These are phyloP conservation scores for Suricata suricatta DNA, from an alignment of 2,113 vertebrate genomes.

Conservation along the genomic window DNA sequence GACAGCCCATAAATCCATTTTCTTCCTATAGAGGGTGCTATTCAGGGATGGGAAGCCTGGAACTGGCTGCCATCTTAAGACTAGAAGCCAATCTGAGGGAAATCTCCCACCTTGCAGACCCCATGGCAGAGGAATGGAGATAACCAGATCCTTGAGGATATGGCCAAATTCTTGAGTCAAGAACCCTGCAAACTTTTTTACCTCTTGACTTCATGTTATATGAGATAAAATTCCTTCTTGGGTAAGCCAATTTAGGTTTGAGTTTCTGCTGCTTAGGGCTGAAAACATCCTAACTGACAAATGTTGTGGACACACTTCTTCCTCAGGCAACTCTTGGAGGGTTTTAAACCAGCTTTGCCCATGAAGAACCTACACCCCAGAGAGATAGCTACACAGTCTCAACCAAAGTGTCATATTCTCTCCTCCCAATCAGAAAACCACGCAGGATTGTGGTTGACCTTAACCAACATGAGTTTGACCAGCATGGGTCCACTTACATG, in stretches of 20 bases:
- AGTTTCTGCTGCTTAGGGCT: background rate
- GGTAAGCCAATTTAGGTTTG: background rate
- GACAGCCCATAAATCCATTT: background rate
- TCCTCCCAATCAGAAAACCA: background rate
- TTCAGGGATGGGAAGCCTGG: background rate
- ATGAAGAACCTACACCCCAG: background rate
- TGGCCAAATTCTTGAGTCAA: background rate
- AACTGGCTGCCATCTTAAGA: background rate
- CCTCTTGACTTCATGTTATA: background rate
- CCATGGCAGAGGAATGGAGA: background rate
- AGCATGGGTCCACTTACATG: background rate
- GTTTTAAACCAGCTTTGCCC: background rate
- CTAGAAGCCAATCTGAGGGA: background rate
- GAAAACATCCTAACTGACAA: background rate
- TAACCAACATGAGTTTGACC: background rate
- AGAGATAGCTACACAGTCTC: background rate
- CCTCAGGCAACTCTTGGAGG: background rate
- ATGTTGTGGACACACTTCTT: background rate
- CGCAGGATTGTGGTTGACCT: background rate
- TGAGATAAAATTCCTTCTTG: background rate
- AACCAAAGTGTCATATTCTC: background rate
- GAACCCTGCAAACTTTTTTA: background rate
- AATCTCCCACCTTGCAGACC: too few relatives aligned
- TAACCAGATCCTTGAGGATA: background rate
- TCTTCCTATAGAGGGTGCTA: background rate